Conservation (phyloP, 2,797 vertebrate species). For the Miichthys miiuy region DNA sequence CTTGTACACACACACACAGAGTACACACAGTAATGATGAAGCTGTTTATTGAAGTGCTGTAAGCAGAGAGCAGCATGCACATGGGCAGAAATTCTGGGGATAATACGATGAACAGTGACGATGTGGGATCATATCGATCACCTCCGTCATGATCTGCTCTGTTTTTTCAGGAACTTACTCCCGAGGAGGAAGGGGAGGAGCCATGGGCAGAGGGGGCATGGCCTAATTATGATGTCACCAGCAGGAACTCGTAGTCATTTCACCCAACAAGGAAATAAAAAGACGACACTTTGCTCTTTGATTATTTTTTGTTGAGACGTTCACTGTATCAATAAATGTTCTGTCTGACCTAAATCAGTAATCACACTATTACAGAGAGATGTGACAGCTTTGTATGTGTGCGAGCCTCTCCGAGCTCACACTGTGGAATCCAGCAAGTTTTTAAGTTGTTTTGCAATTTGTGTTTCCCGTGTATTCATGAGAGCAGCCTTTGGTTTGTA, state of each 20-base stretch:
- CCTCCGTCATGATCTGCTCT: neutral
- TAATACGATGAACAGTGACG: neutral
- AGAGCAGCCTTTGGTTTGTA: conserved; percentile 25
- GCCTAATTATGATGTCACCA: conserved; percentile 28
- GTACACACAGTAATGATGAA: conserved; percentile 42
- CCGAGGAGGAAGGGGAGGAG: conserved; percentile 72
- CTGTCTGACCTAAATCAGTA: conserved; percentile 8
- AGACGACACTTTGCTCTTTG: neutral
- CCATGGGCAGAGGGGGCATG: conserved; percentile 66
- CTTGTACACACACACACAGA: neutral
- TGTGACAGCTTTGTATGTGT: neutral
- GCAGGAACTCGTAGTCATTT: neutral
- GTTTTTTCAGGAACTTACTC: conserved; percentile 59
- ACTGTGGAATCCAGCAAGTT: conserved; percentile 4
- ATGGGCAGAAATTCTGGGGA: neutral
- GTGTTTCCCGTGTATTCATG: conserved; percentile 3
- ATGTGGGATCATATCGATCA: neutral
- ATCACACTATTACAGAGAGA: neutral
- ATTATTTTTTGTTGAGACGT: neutral
- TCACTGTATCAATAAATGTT: neutral
- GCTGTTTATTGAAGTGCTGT: conserved; percentile 62
- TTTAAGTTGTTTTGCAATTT: conserved; percentile 40
- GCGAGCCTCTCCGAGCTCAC: neutral
- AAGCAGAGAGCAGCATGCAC: conserved; percentile 41
- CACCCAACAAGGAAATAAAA: conserved; percentile 20